Percentiles rank a stretch among this genome's conserved stretches.
Conservation (phyloP, 2,888 invertebrate species). For the Teleogryllus oceanicus region DNA sequence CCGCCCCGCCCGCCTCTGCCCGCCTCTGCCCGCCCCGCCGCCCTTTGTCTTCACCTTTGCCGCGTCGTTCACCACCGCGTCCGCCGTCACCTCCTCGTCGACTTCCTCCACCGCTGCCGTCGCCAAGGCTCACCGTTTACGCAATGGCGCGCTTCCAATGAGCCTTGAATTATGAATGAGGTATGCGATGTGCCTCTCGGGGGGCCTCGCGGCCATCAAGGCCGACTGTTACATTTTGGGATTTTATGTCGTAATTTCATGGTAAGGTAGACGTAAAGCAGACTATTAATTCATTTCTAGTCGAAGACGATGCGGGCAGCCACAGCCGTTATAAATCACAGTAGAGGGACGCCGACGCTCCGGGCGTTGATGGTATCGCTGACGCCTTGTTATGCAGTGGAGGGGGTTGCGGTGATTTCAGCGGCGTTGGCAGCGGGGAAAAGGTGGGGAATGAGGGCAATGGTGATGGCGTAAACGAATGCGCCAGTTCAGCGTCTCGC, state of each 20-base stretch:
- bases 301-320: background rate
- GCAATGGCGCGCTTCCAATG: slow-evolving; percentile 8
- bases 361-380: background rate
- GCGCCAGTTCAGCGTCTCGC: no score
- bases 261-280: background rate
- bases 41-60: no score
- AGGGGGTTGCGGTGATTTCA: no score
- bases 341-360: background rate
- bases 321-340: background rate
- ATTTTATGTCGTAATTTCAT: slow-evolving; percentile 18
- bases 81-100: no score
- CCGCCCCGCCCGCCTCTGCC: no score
- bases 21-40: no score
- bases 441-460: no score
- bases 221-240: slow-evolving; percentile 2
- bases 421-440: no score
- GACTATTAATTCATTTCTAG: background rate
- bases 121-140: background rate
- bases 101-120: no score
- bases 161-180: slow-evolving; percentile 12
- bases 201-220: background rate
- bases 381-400: no score
- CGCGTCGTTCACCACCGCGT: no score
- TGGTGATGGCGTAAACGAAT: no score
- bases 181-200: background rate